Evolutionary conservation across 1,140 invertebrate genomes (phyloP), one percentile per base, ranked within the genome.

Genomic region (Drosophila arawakana): DNA sequence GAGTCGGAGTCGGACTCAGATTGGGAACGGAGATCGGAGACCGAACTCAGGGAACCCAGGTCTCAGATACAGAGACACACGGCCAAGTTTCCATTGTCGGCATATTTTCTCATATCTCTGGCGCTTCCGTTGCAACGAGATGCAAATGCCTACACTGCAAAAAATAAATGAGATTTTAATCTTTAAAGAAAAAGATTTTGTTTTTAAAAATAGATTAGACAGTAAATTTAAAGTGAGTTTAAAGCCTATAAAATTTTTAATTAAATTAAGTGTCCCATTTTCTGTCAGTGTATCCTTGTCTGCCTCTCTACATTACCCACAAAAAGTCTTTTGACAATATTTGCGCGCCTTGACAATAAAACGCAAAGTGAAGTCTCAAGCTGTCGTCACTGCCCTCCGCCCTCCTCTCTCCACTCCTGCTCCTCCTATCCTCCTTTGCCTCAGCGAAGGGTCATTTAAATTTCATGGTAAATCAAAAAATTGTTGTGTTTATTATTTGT

Each of bases 381-480:
- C 62, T 75, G 68, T 62, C 55, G 78, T 39, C 54, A 55, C 15
- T 30, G 52, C 7, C 30, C 25, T 10, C n/a, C 41, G 18, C 18
- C 34, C 1, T 34, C 34, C 5, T 11, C 41, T 30, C 21, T 25
- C 39, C 69, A 46, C 21, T 25, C 11, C 15, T 18, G 8, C 39
- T 37, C 35, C 7, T 7, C 30, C 50, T 46, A 3, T 30, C 37
- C n/a, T 39, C 18, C 44, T 10, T 55, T n/a, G 13, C 34, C 52
- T 55, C 4, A 44, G 41, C 50, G 52, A 71, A 62, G 79, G 83
- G 66, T 88, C 83, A 88, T 88, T 88, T 83, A 88, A 88, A 88
- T 88, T 88, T 88, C 83, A 88, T 89, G 83, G 58, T 88, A 88
- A 88, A 88, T 88, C 83, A 88, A 88, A 88, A 86, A 88, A 88